phyloP scores from a whole-genome alignment of 2,113 vertebrate genomes.

The Lichenostomus cassidix region DNA sequence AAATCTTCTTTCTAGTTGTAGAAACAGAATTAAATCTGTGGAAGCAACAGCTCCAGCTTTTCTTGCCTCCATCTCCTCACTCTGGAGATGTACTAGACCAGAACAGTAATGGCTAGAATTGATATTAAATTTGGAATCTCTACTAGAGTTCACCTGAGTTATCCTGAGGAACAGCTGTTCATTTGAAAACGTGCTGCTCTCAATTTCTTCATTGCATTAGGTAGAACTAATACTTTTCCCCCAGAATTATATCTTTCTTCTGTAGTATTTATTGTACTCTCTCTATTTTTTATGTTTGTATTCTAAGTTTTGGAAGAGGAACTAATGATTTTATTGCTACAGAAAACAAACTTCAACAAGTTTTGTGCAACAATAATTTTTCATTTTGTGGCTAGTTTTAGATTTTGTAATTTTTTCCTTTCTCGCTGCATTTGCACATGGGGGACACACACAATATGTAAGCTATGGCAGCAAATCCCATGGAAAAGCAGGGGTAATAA shows the following conservation, averaged over 20 bases:
- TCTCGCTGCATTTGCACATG: background rate
- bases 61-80: background rate
- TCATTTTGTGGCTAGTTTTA: background rate
- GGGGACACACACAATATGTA: background rate
- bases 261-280: background rate
- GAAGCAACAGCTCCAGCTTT: background rate
- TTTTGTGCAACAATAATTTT: background rate
- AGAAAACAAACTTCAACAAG: background rate
- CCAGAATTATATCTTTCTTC: background rate
- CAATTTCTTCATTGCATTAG: background rate
- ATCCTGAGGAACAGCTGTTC: background rate
- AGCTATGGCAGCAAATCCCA: background rate
- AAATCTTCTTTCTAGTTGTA: background rate
- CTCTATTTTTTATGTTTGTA: background rate
- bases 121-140: background rate
- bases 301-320: background rate
- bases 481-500: background rate
- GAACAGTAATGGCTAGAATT: background rate
- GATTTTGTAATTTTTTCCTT: background rate
- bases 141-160: background rate
- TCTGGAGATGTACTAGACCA: background rate
- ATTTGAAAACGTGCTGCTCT: background rate
- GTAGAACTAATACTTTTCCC: background rate
- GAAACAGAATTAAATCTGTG: background rate
- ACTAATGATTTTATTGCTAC: background rate